phyloP scores from a whole-genome alignment of 2,797 vertebrate species.

The Coilia nasus region DNA sequence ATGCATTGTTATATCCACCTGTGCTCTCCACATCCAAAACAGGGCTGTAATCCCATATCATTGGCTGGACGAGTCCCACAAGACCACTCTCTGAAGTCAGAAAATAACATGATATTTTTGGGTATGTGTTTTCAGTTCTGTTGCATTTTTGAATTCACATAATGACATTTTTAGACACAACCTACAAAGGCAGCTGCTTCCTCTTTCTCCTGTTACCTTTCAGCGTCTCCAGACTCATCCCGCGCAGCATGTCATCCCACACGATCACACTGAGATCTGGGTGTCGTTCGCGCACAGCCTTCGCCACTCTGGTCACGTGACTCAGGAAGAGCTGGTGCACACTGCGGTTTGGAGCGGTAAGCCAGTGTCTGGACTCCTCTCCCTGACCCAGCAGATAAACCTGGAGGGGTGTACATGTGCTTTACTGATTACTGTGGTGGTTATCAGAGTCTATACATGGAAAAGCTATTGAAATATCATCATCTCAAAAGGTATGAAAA shows the following conservation, averaged over 20 bases:
- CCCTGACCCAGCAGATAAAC: slow-evolving; percentile 92
- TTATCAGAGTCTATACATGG: background rate
- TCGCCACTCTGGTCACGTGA: slow-evolving; percentile 85
- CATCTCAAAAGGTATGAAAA: background rate
- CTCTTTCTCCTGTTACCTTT: slow-evolving; percentile 72
- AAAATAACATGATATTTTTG: slow-evolving; percentile 1
- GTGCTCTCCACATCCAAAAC: slow-evolving; percentile 81
- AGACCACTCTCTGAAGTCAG: slow-evolving; percentile 79
- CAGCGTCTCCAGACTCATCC: slow-evolving; percentile 78
- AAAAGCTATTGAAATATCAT: background rate
- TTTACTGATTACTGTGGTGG: background rate
- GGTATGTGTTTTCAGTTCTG: background rate
- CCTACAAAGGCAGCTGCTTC: background rate
- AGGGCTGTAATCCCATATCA: slow-evolving; percentile 94
- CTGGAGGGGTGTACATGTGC: slow-evolving; percentile 62
- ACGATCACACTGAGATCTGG: slow-evolving; percentile 80
- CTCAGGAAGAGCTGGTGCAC: slow-evolving; percentile 83
- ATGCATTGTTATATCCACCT: slow-evolving; percentile 67
- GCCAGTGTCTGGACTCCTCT: slow-evolving; percentile 84
- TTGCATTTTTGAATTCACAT: background rate
- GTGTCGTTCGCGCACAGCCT: slow-evolving; percentile 70
- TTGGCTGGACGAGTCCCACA: slow-evolving; percentile 84
- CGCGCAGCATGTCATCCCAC: slow-evolving; percentile 97
- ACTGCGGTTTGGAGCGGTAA: slow-evolving; percentile 71
- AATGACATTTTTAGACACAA: background rate